phyloP scores from a whole-genome alignment of 2,113 vertebrate species.

The Chionis minor region DNA sequence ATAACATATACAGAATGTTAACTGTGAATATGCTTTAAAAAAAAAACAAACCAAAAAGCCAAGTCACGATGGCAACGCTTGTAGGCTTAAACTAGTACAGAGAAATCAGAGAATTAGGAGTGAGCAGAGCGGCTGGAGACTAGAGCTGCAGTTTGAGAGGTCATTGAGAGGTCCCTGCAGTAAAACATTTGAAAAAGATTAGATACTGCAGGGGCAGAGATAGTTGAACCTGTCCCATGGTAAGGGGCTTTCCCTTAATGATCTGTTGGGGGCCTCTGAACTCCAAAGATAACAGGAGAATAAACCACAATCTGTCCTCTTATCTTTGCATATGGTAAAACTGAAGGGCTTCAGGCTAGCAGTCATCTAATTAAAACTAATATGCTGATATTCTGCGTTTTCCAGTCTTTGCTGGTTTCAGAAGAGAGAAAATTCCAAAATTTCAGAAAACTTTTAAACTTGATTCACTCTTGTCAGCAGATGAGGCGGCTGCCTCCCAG shows the following conservation, averaged over 20 bases:
- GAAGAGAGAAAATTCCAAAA: background rate
- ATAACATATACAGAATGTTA: background rate
- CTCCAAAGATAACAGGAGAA: constrained; percentile 7
- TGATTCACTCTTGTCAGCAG: background rate
- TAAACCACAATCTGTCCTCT: background rate
- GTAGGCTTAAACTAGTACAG: background rate
- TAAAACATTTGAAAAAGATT: constrained; percentile 55
- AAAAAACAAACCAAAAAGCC: background rate
- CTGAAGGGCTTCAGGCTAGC: background rate
- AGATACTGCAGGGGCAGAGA: constrained; percentile 7
- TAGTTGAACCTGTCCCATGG: background rate
- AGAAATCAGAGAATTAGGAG: background rate
- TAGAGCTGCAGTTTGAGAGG: constrained; percentile 9
- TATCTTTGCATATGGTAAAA: constrained; percentile 18
- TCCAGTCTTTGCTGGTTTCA: background rate
- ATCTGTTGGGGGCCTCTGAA: background rate
- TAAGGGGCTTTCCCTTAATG: constrained; percentile 37
- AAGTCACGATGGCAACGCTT: background rate
- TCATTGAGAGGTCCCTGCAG: constrained; percentile 42
- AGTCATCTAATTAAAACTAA: background rate
- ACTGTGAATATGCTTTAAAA: background rate
- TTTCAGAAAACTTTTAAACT: background rate
- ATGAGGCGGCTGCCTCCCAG: background rate
- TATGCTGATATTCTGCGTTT: background rate
- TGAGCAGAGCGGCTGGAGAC: background rate